Evolutionary conservation across 2,797 vertebrate genomes (phyloP), one percentile per base, ranked within the genome.

Genomic region (Lagocephalus sceleratus): DNA sequence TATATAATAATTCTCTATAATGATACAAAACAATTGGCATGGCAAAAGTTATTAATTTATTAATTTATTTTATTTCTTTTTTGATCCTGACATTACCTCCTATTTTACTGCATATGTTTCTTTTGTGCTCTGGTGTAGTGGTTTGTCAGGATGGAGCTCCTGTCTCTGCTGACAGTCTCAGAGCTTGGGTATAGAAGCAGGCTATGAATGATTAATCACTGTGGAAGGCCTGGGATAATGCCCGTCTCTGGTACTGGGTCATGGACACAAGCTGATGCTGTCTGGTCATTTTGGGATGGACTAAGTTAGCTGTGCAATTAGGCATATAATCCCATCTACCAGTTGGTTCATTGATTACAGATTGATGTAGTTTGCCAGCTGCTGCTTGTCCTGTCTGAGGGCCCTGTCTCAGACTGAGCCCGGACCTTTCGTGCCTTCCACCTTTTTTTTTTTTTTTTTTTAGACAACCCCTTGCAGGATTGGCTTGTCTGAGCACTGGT

Each of bases 301-400:
- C 85, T 82, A 87, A 17, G 84, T 86, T 83, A 76, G 77, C 76
- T 90, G 91, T 90, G 89, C 90, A 91, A 75, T 87, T 88, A 89
- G 87, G 90, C 90, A 91, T 85, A 88, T 90, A 89, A 92, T 82
- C 82, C 84, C 73, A 91, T 89, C 82, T 89, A 85, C 87, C 89
- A 90, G 83, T 87, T 90, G 91, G 88, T 90, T 94, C 91, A 97
- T 93, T 92, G 95, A 98, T 96, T 94, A 92, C 90, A 92, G 82
- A 88, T 92, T 88, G 91, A 83, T 86, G 90, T 90, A 91, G 91
- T 90, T 91, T 79, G 88, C 92, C 97, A 98, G 94, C 94, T 99
- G 95, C 91, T 90, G 79, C 85, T 85, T 85, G 85, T 86, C 85
- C 79, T 87, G 78, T 82, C 76, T 85, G 79, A 85, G 69, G 81